Conservation (phyloP, 2,113 vertebrate species). For the Pachyramphus minor region DNA sequence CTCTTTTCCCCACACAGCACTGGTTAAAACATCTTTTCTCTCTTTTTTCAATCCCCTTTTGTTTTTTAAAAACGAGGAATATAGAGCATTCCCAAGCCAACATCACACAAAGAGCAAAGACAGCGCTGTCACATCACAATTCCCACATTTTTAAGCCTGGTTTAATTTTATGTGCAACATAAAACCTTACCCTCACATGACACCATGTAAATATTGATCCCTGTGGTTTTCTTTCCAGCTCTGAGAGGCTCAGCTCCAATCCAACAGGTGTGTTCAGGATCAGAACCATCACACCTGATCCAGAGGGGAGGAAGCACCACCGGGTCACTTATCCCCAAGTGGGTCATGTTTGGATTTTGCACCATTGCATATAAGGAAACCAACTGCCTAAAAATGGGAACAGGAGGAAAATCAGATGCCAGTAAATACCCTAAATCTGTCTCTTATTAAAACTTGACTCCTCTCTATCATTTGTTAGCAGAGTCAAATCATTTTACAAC, state of each 20-base stretch:
- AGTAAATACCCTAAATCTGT: background rate
- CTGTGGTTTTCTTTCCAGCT: conserved; percentile 63
- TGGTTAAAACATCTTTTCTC: background rate
- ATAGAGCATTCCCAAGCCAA: background rate
- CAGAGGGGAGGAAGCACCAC: conserved; percentile 81
- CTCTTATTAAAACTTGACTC: background rate
- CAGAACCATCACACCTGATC: conserved; percentile 87
- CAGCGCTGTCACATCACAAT: background rate
- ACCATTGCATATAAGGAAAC: conserved; percentile 86
- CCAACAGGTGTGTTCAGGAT: conserved; percentile 84
- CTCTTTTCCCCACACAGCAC: rapidly evolving
- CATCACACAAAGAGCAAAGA: background rate
- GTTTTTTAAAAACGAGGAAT: background rate
- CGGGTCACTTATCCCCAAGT: conserved; percentile 17
- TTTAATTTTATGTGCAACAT: background rate
- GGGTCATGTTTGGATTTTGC: conserved; percentile 82
- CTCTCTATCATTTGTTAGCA: background rate
- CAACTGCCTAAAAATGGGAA: conserved; percentile 76
- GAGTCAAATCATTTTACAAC: background rate
- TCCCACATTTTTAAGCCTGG: background rate
- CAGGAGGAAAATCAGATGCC: background rate
- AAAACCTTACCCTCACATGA: conserved; percentile 80
- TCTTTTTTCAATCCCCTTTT: background rate
- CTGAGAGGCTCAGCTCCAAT: conserved; percentile 85
- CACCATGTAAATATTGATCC: conserved; percentile 78